Conservation (phyloP, 2,888 invertebrate genomes). For the Cantharis nigra region DNA sequence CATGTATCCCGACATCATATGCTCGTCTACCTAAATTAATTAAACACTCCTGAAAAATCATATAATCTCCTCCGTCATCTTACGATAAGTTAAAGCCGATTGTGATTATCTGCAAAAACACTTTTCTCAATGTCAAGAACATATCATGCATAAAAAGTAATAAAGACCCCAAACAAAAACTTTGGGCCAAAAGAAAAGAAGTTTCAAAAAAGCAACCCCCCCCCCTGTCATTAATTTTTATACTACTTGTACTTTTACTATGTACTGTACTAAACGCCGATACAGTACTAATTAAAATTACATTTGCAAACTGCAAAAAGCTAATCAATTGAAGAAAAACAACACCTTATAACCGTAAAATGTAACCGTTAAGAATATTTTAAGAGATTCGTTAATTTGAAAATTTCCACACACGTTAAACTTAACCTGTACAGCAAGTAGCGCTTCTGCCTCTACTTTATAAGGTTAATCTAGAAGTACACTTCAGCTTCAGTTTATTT, state of each 20-base stretch:
- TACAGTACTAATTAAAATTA: background rate
- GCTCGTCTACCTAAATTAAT: background rate
- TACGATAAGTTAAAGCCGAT: background rate
- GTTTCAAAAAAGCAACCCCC: no score
- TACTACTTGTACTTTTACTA: no score
- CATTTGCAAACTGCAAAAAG: background rate
- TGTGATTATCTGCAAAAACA: background rate
- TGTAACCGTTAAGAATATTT: conserved; percentile 30
- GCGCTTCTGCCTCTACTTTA: background rate
- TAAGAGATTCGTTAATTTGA: conserved; percentile 33
- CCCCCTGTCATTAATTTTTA: no score
- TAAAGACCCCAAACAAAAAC: no score
- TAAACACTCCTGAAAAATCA: background rate
- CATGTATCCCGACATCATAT: background rate
- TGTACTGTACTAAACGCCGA: background rate
- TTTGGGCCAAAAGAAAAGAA: no score
- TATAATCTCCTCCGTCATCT: background rate
- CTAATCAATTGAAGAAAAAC: background rate
- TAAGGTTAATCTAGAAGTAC: conserved; percentile 12
- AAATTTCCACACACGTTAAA: conserved; percentile 42
- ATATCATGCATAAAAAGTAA: background rate
- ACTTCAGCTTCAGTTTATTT: conserved; percentile 15
- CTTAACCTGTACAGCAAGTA: conserved; percentile 33
- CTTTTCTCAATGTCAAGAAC: background rate
- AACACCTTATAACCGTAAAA: conserved; percentile 28